Evolutionary conservation across 2,888 invertebrate genomes (phyloP).

Genomic region (Protula sp.): DNA sequence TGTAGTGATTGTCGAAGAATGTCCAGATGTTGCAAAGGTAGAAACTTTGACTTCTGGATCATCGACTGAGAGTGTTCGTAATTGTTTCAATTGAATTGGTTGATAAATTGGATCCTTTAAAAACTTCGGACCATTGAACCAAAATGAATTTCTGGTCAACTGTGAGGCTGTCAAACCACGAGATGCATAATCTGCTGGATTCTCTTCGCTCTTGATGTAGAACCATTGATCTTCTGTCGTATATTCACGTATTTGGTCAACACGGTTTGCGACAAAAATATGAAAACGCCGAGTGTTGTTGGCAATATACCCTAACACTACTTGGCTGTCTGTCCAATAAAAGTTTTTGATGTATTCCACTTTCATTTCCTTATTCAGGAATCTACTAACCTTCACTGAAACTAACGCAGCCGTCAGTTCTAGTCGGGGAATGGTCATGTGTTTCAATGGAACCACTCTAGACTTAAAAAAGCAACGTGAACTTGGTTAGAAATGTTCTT

Average conservation of each 20-base stretch:
- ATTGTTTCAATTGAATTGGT: too few species aligned
- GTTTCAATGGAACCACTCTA: slow-evolving; percentile 1
- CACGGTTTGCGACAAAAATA: slow-evolving; percentile 27
- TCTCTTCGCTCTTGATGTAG: too few species aligned
- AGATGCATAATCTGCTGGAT: too few species aligned
- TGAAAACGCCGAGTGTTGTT: slow-evolving; percentile 24
- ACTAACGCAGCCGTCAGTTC: not conserved
- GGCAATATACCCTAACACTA: slow-evolving; percentile 7
- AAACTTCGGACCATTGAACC: too few species aligned
- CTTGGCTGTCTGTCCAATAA: slow-evolving; percentile 8
- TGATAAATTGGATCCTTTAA: too few species aligned
- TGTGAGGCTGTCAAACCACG: too few species aligned
- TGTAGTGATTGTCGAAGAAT: too few species aligned
- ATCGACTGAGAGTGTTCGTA: too few species aligned
- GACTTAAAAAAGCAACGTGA: not conserved
- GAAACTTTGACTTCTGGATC: too few species aligned
- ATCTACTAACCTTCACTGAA: not conserved
- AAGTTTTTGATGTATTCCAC: slow-evolving; percentile 3
- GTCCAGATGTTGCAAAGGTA: too few species aligned
- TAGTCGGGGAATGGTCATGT: slow-evolving; percentile 7
- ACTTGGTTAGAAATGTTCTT: not conserved
- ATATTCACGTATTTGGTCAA: slow-evolving; percentile 25
- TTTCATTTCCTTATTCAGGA: slow-evolving; percentile 4
- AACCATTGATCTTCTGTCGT: too few species aligned
- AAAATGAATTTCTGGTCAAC: too few species aligned